These are phyloP conservation scores for Bradypus variegatus DNA, from an alignment of 2,797 vertebrate genomes.

Conservation along the genomic window DNA sequence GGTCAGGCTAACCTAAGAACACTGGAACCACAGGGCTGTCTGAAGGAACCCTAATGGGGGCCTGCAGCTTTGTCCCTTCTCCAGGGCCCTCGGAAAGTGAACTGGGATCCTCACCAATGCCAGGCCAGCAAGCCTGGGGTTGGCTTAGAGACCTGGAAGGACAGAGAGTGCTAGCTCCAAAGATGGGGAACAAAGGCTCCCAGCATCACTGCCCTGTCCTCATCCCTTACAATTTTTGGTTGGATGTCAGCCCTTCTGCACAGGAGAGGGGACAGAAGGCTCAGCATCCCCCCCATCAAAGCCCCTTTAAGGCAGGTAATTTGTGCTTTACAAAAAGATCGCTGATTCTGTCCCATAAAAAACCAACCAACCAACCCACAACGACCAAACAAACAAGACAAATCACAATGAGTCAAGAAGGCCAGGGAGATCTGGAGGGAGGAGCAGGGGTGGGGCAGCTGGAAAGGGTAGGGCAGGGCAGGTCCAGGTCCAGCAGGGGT, in stretches of 20 bases:
- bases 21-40: not conserved
- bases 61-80: not conserved
- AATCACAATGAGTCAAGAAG: slow-evolving; percentile 47
- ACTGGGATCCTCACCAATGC: not conserved
- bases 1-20: not conserved
- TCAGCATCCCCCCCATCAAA: slow-evolving; percentile 61
- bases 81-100: not conserved
- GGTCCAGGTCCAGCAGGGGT: not conserved
- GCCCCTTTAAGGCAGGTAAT: slow-evolving; percentile 69
- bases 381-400: not conserved
- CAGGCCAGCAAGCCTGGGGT: not conserved
- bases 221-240: slow-evolving; percentile 23
- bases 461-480: not conserved
- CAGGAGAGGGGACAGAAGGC: not conserved
- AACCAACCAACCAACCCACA: slow-evolving; percentile 18
- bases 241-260: slow-evolving; percentile 42
- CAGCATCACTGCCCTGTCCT: not conserved
- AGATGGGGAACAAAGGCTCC: not conserved
- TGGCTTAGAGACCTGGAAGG: slow-evolving; percentile 28
- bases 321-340: slow-evolving; percentile 56
- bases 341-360: slow-evolving; percentile 56
- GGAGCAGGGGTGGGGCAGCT: not conserved
- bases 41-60: not conserved
- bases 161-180: not conserved
- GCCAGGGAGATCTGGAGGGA: not conserved